Conservation (phyloP, 2,888 invertebrate species). For the Yponomeuta evonymella region DNA sequence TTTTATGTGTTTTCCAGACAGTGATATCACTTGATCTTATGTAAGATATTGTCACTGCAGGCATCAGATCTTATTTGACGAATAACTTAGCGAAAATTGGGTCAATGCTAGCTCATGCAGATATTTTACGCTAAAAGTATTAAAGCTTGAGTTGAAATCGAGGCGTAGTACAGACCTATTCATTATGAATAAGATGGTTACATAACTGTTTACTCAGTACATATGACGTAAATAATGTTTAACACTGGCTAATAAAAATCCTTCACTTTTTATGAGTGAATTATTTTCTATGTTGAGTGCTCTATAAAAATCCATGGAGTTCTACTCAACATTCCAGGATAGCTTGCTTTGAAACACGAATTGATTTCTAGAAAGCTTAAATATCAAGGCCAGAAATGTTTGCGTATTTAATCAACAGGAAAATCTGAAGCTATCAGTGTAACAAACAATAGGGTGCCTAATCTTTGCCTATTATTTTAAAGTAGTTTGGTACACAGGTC, state of each 20-base stretch:
- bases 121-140: background rate
- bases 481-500: no score
- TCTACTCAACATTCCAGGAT: background rate
- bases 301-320: background rate
- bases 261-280: background rate
- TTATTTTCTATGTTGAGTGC: conserved; percentile 3
- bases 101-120: conserved; percentile 13
- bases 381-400: background rate
- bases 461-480: background rate
- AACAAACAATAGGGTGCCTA: background rate
- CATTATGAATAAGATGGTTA: no score
- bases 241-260: background rate
- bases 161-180: no score
- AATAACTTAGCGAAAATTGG: conserved; percentile 10
- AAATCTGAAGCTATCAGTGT: background rate
- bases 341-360: background rate
- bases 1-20: background rate
- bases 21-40: conserved; percentile 32
- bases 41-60: conserved; percentile 66
- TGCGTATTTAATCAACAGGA: background rate
- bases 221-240: background rate
- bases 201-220: background rate
- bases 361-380: background rate
- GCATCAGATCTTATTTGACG: conserved; percentile 27
- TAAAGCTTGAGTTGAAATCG: background rate